Evolutionary conservation across 2,113 vertebrate genomes (phyloP), one percentile per base, ranked within the genome.

Genomic region (Oryzias curvinotus): DNA sequence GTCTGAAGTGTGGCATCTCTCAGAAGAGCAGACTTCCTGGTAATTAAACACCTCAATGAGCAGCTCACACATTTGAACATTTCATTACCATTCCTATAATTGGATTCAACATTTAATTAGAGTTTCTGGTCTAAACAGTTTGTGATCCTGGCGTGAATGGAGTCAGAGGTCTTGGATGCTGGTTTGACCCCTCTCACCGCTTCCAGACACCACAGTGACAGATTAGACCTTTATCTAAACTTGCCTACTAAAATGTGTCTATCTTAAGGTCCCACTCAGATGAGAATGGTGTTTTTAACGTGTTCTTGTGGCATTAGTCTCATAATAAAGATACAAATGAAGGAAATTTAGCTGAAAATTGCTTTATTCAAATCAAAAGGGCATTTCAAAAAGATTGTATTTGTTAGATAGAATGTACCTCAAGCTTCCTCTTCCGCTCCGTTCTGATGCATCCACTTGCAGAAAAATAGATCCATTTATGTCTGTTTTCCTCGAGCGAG

Each of bases 21-120:
- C 57, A 28, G 58, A 83, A 74, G 85, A 78, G 79, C 92, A 93
- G 85, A 73, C 83, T 62, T 77, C 61, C 82, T 84, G 85, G 88
- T 90, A 92, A 93, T 93, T 91, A 92, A 92, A 91, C 88, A 92
- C 91, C 89, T 91, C 90, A 92, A 90, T 90, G 91, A 91, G 85
- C 90, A 92, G 89, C 91, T 92, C 91, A 92, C 82, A 82, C 89
- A 85, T 91, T 91, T 91, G 91, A 89, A 93, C 92, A 92, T 91
- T 89, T 90, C 89, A 91, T 91, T 92, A 91, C 89, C 81, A 89
- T 88, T 91, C 80, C 85, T 77, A 83, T 92, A 92, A 92, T 92
- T 92, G 87, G 91, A 92, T 92, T 91, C 87, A 61, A 87, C 86
- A 92, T 92, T 90, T 89, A 92, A 92, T 92, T 92, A 90, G 81